Evolutionary conservation across 2,797 vertebrate species (phyloP), one percentile per base, ranked within the genome.

Genomic region (Aldrovandia affinis): DNA sequence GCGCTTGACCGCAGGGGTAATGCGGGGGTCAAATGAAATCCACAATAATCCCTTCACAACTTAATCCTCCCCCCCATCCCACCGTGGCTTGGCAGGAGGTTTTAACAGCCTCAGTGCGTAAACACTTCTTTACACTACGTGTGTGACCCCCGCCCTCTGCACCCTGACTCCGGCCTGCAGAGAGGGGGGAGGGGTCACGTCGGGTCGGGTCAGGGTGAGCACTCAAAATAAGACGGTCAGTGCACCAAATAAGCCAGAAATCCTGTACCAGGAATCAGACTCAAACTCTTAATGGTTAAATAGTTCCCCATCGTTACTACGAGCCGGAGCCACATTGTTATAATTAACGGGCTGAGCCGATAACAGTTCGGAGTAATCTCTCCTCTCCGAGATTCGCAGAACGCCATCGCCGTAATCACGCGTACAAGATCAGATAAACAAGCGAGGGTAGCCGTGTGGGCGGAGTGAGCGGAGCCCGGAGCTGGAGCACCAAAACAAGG

Each of bases 41-140:
- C 33, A 73, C 22, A 73, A 73, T 73, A 73, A 73, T 73, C 68
- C 68, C 36, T 33, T 39, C 68, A 73, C 68, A 42, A 73, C 68
- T 39, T 73, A 39, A 73, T 73, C 68, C 18, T 15, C 18, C 18
- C 39, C 20, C 30, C 63, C 12, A 8, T 65, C 68, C 5, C 20
- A 20, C 68, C 0, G 18, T 73, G 33, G 1, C 36, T 42, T 14
- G n/a, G 1, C 30, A 18, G 36, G 68, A 73, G 36, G 36, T 73
- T 42, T n/a, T 59, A 59, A 59, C 0, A 20, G 47, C 47, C 47
- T 12, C 12, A 50, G 47, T 4, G 22, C n/a, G 18, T 14, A 70
- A 36, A 18, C 30, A 30, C 65, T 68, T 36, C 63, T 68, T 68
- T 33, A 68, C 63, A 10, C 6, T 20, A n/a, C 28, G 0, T 14